Base-by-base conservation (phyloP, 2,797 vertebrate genomes). In the Limosa lapponica region DNA sequence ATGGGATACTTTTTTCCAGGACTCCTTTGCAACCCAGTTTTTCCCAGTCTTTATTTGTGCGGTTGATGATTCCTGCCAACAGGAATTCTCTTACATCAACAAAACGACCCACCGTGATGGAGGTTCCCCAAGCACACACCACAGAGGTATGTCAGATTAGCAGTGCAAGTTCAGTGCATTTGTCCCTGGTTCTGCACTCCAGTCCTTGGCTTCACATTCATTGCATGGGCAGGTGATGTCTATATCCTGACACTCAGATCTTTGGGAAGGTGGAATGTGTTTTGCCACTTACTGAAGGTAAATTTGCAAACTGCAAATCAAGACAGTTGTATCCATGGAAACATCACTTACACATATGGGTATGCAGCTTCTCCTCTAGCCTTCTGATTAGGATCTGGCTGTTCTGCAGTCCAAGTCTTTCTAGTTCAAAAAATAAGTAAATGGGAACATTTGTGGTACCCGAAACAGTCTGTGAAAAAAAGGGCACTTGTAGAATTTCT, bases 261-360 rank as follows among this genome's bases (percentile, higher is more conserved):
- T 79, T 77, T 77, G 67, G 28, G 39, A 81, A 84, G 55, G 69
- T 67, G 30, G 14, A 77, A 51, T 67, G 10, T 87, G 34, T 93
- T 96, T 89, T 95, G 52, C 59, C 62, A 83, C 28, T 88, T 87
- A 74, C 41, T 43, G 67, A 84, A 85, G 41, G 64, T 49, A 79
- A 91, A 93, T 93, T 84, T 94, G 59, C 67, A 89, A 93, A 71
- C 86, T 90, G 48, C 80, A 87, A 58, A 67, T 86, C 70, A 77
- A 91, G 59, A 57, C 82, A 87, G 57, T 71, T 71, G 77, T 94
- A 94, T 87, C 91, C 91, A 92, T 87, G 86, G 95, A 92, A 95
- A 95, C 88, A 25, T 71, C 86, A 82, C 55, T 82, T 92, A 79
- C 83, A 84, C 48, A 49, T 43, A 70, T 36, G 82, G 44, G 25